Conservation (phyloP, 2,888 invertebrate species). For the Ophraella communa region DNA sequence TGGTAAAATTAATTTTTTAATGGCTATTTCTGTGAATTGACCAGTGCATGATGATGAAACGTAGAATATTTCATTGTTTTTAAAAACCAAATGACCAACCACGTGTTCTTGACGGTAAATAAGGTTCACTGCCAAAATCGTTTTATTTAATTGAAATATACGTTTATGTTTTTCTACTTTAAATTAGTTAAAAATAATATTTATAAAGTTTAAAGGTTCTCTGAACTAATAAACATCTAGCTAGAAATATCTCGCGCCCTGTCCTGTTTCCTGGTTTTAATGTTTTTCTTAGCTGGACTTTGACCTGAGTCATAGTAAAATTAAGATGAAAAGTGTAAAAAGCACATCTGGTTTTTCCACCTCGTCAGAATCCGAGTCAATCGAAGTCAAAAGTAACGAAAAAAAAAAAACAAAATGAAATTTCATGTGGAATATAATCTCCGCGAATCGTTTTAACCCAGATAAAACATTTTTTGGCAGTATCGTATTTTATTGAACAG, state of each 20-base stretch:
- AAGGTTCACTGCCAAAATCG: not conserved
- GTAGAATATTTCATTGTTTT: not conserved
- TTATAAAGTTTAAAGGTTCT: no score
- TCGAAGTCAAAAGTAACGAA: not conserved
- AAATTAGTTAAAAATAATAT: not conserved
- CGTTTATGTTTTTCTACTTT: not conserved
- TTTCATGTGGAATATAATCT: constrained; percentile 2
- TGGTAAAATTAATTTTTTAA: not conserved
- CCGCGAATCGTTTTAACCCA: constrained; percentile 19
- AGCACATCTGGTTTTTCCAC: constrained; percentile 21
- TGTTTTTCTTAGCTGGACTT: constrained; percentile 10
- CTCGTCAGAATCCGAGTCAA: not conserved
- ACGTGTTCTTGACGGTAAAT: not conserved
- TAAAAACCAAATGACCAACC: not conserved
- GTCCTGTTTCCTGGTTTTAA: not conserved
- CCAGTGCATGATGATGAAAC: not conserved
- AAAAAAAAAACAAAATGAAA: constrained; percentile 8
- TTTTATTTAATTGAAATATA: not conserved
- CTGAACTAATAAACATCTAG: not conserved
- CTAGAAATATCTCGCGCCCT: not conserved
- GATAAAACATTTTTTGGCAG: constrained; percentile 22
- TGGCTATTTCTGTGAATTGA: not conserved
- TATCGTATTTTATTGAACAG: constrained; percentile 4
- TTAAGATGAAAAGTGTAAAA: constrained; percentile 5
- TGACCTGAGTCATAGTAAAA: constrained; percentile 19